Base-by-base conservation (phyloP, 2,113 vertebrate genomes). In the Diglossa brunneiventris region DNA sequence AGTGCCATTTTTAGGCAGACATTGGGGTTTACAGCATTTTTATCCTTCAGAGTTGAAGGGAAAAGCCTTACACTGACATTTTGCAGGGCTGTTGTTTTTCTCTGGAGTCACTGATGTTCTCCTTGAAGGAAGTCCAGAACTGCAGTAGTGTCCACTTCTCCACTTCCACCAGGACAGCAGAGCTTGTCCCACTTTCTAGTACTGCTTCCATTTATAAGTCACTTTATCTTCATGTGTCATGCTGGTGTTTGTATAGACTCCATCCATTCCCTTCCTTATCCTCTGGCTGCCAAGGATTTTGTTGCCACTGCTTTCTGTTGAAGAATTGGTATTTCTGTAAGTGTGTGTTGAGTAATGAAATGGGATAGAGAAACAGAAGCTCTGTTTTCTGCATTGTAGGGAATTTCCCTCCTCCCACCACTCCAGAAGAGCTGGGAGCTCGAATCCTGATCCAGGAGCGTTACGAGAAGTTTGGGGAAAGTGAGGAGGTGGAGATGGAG, bases 401-500 rank as follows among this genome's bases (percentile, higher is more conserved):
- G 55, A 99, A 99, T 96, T 99, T 99, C 96, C 99, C 99, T 39
- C 99, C 99, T 62, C 99, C 99, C 8, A 99, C 99, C 63, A 99
- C 98, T 50, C 99, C 99, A 2, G 99, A 99, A 94, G 99, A 99
- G 94, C 92, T 99, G 37, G 99, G 99, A 4, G 99, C 99, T 91
- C 99, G 99, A 28, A 99, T 99, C 95, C 98, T 99, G 49, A 99
- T 99, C 96, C 99, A 99, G 78, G 99, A 99, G 80, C 99, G 99
- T 73, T 99, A 99, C 0, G 99, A 99, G 97, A 99, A 99, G 96
- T 99, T 99, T 92, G 99, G 99, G 19, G 99, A 99, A 97, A 99
- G 99, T 11, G 99, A 99, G 92, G 99, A 99, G 85, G 99, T 99
- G 2, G 99, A 99, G 94, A 99, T 99, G 99, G 99, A 99, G 95